Conservation (phyloP, 1,140 invertebrate genomes). For the Brachionus manjavacas region DNA sequence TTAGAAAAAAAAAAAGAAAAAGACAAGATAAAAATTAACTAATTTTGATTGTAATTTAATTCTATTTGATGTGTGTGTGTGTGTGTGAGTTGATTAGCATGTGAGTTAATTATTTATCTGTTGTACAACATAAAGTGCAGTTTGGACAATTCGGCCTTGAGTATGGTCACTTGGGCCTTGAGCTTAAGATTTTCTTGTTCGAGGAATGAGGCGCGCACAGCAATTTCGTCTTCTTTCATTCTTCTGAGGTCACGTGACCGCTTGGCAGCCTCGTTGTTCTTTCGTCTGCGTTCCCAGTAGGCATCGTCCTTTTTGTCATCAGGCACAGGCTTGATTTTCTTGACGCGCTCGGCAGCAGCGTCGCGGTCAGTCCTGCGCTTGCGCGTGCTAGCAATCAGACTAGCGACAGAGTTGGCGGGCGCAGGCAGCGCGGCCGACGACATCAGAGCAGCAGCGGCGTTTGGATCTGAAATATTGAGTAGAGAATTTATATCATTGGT, state of each 20-base stretch:
- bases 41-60: not conserved
- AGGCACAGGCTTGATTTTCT: slow-evolving; percentile 49
- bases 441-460: slow-evolving; percentile 29
- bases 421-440: not conserved
- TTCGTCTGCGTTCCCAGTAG: slow-evolving; percentile 57
- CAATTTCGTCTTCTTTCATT: slow-evolving; percentile 56
- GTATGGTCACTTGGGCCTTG: slow-evolving; percentile 50
- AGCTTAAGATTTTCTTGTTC: slow-evolving; percentile 58
- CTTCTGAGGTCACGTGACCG: slow-evolving; percentile 55
- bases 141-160: slow-evolving; percentile 56
- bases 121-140: slow-evolving; percentile 62
- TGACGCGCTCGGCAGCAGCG: slow-evolving; percentile 38
- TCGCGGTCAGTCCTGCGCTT: slow-evolving; percentile 36
- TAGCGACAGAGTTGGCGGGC: slow-evolving; percentile 2
- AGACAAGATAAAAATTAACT: not conserved
- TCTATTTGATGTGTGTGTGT: not conserved
- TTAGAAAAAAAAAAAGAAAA: not conserved
- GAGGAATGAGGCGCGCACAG: slow-evolving; percentile 52
- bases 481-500: not conserved
- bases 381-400: slow-evolving; percentile 15
- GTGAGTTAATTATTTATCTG: slow-evolving; percentile 41
- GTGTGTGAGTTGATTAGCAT: too few relatives aligned
- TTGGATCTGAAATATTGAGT: slow-evolving; percentile 4
- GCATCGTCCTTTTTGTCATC: slow-evolving; percentile 53
- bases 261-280: slow-evolving; percentile 59